Evolutionary conservation across 2,888 invertebrate species (phyloP).

Genomic region (Drosophila antonietae): DNA sequence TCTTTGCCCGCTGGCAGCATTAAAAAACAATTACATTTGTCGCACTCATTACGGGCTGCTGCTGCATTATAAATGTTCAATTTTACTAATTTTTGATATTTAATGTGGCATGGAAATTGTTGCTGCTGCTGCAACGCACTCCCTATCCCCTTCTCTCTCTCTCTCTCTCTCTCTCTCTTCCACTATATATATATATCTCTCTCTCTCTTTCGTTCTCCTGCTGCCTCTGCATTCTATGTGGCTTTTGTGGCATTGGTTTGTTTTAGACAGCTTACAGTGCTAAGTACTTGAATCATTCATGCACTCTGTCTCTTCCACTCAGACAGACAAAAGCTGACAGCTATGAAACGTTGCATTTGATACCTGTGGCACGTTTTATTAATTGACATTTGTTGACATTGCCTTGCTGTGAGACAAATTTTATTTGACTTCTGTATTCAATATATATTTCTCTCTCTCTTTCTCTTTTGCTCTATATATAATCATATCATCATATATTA

Average conservation of each 20-base stretch:
- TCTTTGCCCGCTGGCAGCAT: slow-evolving; percentile 12
- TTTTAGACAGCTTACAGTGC: slow-evolving; percentile 9
- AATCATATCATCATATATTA: neutral
- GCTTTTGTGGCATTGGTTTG: slow-evolving; percentile 1
- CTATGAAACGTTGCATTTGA: slow-evolving; percentile 2
- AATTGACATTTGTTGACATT: neutral
- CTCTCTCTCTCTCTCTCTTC: too few relatives aligned
- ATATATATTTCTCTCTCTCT: neutral
- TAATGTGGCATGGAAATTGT: slow-evolving; percentile 3
- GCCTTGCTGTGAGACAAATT: neutral
- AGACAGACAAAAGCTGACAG: slow-evolving; percentile 5
- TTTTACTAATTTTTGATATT: slow-evolving; percentile 12
- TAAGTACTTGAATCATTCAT: neutral
- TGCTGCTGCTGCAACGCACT: neutral
- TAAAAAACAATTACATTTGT: slow-evolving; percentile 37
- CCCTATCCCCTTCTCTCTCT: too few relatives aligned
- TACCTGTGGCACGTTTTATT: neutral
- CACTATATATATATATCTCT: too few relatives aligned
- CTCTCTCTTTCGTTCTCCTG: too few relatives aligned
- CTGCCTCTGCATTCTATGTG: neutral
- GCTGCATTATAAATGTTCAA: slow-evolving; percentile 8
- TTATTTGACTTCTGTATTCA: neutral
- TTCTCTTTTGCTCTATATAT: neutral
- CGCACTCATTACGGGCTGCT: slow-evolving; percentile 24
- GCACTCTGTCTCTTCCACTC: neutral